A percentile compares a stretch with the other conserved stretches of the same genome.
Conservation (phyloP, 2,113 vertebrate genomes). For the Oenanthe melanoleuca region DNA sequence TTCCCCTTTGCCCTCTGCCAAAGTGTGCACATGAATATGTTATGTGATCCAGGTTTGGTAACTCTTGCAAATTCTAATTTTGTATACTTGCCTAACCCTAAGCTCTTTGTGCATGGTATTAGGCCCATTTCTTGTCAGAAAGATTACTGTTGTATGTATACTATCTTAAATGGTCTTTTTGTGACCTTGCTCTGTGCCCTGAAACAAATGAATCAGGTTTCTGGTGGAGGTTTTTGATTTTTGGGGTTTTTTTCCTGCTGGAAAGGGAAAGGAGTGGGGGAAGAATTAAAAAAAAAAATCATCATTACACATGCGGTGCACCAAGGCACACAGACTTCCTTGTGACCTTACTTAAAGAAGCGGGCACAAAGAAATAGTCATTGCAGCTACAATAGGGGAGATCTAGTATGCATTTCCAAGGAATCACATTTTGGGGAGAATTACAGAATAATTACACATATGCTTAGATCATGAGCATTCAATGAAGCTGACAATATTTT, state of each 20-base stretch:
- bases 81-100: slow-evolving; percentile 63
- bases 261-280: neutral
- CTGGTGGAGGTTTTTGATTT: neutral
- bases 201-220: slow-evolving; percentile 70
- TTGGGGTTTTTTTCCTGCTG: neutral
- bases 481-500: slow-evolving; percentile 90
- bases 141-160: slow-evolving; percentile 70
- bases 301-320: slow-evolving; percentile 77
- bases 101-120: slow-evolving; percentile 61
- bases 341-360: slow-evolving; percentile 82
- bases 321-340: slow-evolving; percentile 79
- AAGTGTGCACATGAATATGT: slow-evolving; percentile 1
- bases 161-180: slow-evolving; percentile 79
- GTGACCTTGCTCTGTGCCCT: slow-evolving; percentile 70
- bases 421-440: slow-evolving; percentile 89
- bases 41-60: slow-evolving; percentile 47
- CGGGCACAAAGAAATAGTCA: slow-evolving; percentile 88
- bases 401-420: slow-evolving; percentile 84
- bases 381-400: slow-evolving; percentile 80
- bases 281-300: slow-evolving; percentile 43
- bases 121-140: slow-evolving; percentile 54
- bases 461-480: slow-evolving; percentile 90
- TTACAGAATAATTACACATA: slow-evolving; percentile 96
- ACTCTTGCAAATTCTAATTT: slow-evolving; percentile 70
- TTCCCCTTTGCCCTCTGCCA: slow-evolving; percentile 42